These are phyloP conservation scores for Paramisgurnus dabryanus DNA, from an alignment of 2,113 vertebrate genomes.

Conservation along the genomic window DNA sequence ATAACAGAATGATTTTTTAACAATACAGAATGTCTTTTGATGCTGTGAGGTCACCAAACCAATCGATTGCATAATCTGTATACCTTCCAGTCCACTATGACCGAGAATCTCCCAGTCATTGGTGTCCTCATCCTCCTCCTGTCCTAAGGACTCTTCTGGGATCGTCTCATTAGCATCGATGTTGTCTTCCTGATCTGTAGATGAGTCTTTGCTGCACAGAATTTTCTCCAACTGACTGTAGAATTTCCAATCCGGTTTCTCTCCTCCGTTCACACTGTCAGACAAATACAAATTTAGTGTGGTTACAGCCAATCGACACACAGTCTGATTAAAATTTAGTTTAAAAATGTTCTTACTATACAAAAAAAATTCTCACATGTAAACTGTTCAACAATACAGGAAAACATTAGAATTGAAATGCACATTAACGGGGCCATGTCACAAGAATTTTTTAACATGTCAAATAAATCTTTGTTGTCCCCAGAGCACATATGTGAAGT, in stretches of 20 bases:
- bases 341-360: not conserved
- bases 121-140: slow-evolving; percentile 48
- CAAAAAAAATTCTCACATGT: not conserved
- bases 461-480: too few species aligned
- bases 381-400: not conserved
- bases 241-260: slow-evolving; percentile 64
- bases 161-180: slow-evolving; percentile 52
- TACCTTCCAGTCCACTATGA: slow-evolving; percentile 56
- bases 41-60: not conserved
- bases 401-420: not conserved
- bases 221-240: slow-evolving; percentile 65
- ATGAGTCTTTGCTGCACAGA: slow-evolving; percentile 48
- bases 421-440: not conserved
- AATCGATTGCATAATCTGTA: not conserved
- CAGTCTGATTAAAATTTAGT: not conserved
- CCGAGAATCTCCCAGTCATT: slow-evolving; percentile 65
- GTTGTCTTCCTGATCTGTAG: slow-evolving; percentile 59
- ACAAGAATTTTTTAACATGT: too few species aligned
- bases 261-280: slow-evolving; percentile 53
- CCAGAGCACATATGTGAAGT: too few species aligned
- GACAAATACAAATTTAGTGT: not conserved
- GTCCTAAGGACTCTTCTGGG: slow-evolving; percentile 58
- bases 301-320: too few species aligned
- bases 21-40: not conserved
- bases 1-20: not conserved